Percentiles rank a stretch among this genome's conserved stretches.
Conservation (phyloP, 2,797 vertebrate species). For the Mus spretus region DNA sequence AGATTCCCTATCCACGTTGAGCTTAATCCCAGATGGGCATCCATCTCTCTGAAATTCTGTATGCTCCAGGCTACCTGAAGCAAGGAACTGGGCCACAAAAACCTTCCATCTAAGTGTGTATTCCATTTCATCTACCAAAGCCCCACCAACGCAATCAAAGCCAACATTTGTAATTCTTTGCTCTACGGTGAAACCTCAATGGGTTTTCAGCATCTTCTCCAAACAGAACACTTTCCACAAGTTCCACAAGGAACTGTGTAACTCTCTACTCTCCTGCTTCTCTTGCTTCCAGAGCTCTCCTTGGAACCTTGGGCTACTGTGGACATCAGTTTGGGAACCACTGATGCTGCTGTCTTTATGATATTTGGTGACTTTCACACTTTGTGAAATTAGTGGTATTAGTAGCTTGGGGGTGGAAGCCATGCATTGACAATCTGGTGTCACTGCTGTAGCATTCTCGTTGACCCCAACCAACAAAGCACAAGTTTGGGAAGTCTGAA, state of each 20-base stretch:
- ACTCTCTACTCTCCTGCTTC: too few relatives aligned
- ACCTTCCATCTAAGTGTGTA: background rate
- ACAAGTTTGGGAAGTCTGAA: rapidly evolving
- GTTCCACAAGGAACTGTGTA: background rate
- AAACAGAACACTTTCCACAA: background rate
- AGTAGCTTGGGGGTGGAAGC: too few relatives aligned
- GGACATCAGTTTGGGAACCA: background rate
- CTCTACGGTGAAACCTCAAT: background rate
- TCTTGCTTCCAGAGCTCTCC: background rate
- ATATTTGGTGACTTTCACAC: background rate
- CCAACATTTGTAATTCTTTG: background rate
- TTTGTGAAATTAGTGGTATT: background rate
- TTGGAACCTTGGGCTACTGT: background rate
- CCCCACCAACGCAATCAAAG: background rate
- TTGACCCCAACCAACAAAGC: background rate
- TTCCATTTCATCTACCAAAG: background rate
- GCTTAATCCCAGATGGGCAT: background rate
- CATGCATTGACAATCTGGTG: background rate
- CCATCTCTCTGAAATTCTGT: background rate
- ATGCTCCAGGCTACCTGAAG: background rate
- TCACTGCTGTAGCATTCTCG: rapidly evolving
- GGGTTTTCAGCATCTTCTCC: background rate
- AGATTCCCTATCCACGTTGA: background rate
- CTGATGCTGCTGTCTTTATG: rapidly evolving
- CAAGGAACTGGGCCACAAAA: too few relatives aligned